Evolutionary conservation across 1,140 invertebrate genomes (phyloP), one percentile per base, ranked within the genome.

Genomic region (Caenorhabditis inopinata): DNA sequence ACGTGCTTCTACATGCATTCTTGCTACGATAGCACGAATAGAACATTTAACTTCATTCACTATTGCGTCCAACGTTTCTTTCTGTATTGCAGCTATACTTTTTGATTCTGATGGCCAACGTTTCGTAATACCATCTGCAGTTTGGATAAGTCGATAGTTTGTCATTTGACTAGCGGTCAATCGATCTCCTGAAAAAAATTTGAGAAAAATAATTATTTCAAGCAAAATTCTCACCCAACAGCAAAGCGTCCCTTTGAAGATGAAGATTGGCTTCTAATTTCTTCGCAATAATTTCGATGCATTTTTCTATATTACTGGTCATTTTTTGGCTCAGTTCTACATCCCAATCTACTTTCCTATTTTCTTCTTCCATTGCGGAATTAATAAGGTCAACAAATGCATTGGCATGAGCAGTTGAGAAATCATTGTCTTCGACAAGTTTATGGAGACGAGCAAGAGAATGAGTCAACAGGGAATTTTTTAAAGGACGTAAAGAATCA

Each of bases 111-210:
- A 29, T 11, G 87, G 87, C 87, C 85, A 87, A 42, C 82, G 81
- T 74, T 83, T 78, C 5, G 78, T 76, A 38, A 86, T 58, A 29
- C 76, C 81, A 73, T 85, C 74, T 7, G 83, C 85, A n/a, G 86
- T 78, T 76, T 80, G 85, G 23, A 87, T 49, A n/a, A 87, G 42
- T 42, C 79, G 78, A 48, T 88, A 87, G 45, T 87, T 87, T 12
- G 48, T 62, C 18, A 74, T 32, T 75, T 87, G 86, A 16, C 27
- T 35, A 16, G 78, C 73, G 12, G 58, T 83, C 16, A 88, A 49
- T 16, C 86, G 80, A 83, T 79, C 68, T 82, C 75, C 48, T 87
- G 76, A 16, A 83, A 79, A 18, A 88, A 76, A 3, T 76, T 74
- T 11, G 74, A 48, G 25, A 85, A 68, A 47, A 86, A 53, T 7